Percentiles rank a stretch among this genome's conserved stretches.
These are phyloP conservation scores for Eueides isabella DNA, from an alignment of 1,140 invertebrate genomes.

Conservation along the genomic window DNA sequence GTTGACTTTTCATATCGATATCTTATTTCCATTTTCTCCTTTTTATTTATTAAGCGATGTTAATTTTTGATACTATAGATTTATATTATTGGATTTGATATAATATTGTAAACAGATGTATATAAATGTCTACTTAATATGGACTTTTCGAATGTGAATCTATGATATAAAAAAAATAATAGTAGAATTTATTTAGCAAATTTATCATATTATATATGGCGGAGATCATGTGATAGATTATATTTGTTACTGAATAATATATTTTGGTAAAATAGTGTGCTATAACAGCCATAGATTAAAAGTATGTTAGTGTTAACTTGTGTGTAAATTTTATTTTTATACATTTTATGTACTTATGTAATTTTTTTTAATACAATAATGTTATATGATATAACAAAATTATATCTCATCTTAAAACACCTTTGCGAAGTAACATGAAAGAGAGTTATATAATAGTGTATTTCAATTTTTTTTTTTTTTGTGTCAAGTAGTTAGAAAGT, in stretches of 20 bases:
- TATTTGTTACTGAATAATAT: constrained; percentile 4
- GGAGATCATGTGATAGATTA: background rate
- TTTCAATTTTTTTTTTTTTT: background rate
- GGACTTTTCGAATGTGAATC: too few relatives aligned
- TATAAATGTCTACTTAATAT: too few relatives aligned
- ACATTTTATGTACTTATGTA: background rate
- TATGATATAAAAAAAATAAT: background rate
- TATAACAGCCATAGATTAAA: background rate
- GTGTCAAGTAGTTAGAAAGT: background rate
- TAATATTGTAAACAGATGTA: too few relatives aligned
- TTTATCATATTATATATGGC: background rate
- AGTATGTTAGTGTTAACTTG: background rate
- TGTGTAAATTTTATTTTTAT: constrained; percentile 14
- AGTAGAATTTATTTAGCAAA: background rate
- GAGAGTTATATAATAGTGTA: background rate
- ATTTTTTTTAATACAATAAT: background rate
- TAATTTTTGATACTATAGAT: too few relatives aligned
- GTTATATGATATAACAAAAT: too few relatives aligned
- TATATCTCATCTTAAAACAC: background rate
- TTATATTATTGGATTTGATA: too few relatives aligned
- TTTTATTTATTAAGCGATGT: too few relatives aligned
- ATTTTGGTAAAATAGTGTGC: constrained; percentile 3
- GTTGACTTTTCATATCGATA: too few relatives aligned
- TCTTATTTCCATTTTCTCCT: too few relatives aligned
- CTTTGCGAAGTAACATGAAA: background rate